Evolutionary conservation across 2,797 vertebrate species (phyloP).

Genomic region (Tokudaia muenninki): DNA sequence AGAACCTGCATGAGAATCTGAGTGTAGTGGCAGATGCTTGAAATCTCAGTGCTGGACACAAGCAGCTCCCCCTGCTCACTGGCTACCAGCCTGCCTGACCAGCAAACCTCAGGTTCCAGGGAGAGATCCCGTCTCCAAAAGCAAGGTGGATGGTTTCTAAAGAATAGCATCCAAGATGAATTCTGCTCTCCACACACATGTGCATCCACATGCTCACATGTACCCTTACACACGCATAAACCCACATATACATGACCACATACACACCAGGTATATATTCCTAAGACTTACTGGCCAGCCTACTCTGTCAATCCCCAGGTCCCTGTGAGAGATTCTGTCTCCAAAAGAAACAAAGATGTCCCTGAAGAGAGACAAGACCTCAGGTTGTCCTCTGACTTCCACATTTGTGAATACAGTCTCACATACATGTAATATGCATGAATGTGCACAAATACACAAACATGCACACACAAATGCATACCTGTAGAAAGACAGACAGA

Average conservation of each 20-base stretch:
- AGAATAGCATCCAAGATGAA: too few relatives aligned
- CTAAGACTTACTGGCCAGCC: background rate
- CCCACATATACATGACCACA: too few relatives aligned
- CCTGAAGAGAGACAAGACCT: background rate
- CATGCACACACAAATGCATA: background rate
- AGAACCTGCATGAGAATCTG: background rate
- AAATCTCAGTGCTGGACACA: too few relatives aligned
- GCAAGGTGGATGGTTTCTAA: background rate
- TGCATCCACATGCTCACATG: background rate
- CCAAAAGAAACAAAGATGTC: background rate
- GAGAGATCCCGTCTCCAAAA: background rate
- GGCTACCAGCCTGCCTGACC: background rate
- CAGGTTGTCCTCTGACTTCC: background rate
- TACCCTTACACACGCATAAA: background rate
- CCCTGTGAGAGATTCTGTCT: too few relatives aligned
- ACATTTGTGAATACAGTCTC: background rate
- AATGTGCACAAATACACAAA: background rate
- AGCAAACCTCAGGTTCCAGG: background rate
- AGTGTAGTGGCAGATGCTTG: background rate
- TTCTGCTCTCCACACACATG: background rate
- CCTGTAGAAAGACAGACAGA: background rate
- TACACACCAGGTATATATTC: background rate
- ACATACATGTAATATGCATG: background rate
- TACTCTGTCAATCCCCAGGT: background rate
- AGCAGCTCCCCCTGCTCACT: too few relatives aligned